These are phyloP conservation scores for Ophion costatus DNA, from an alignment of 2,888 invertebrate genomes.

Conservation along the genomic window DNA sequence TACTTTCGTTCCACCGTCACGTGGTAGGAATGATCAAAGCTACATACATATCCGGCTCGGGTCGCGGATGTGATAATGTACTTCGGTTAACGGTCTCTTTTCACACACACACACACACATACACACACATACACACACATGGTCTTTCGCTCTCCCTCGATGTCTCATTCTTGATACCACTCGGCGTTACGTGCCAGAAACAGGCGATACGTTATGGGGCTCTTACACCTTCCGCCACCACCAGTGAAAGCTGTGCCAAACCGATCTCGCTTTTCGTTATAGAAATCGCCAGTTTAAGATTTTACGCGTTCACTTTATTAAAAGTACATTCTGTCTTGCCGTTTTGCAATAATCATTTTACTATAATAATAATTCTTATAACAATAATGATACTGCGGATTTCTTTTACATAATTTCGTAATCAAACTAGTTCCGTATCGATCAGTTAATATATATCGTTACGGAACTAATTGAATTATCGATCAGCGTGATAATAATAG, in stretches of 20 bases:
- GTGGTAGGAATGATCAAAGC: conserved; percentile 10
- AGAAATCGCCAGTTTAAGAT: conserved; percentile 22
- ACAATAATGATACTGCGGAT: background rate
- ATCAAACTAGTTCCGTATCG: background rate
- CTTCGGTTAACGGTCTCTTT: conserved; percentile 46
- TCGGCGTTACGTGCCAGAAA: conserved; percentile 46
- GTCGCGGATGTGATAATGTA: conserved; percentile 56
- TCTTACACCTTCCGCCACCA: conserved; percentile 48
- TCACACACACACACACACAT: conserved; percentile 12
- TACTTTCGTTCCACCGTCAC: conserved; percentile 40
- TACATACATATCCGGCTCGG: conserved; percentile 49
- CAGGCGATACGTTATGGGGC: conserved; percentile 52
- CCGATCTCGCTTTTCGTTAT: conserved; percentile 39
- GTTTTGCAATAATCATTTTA: background rate
- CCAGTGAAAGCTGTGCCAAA: conserved; percentile 58
- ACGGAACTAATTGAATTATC: no score
- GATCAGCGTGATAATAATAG: background rate
- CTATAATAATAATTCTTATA: background rate
- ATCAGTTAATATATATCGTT: background rate
- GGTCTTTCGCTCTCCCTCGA: conserved; percentile 28
- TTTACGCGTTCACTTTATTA: background rate
- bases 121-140: conserved; percentile 4
- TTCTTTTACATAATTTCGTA: background rate
- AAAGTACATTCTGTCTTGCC: background rate
- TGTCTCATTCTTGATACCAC: conserved; percentile 29